phyloP scores from a whole-genome alignment of 1,140 invertebrate species.

The Meteorus sp. region DNA sequence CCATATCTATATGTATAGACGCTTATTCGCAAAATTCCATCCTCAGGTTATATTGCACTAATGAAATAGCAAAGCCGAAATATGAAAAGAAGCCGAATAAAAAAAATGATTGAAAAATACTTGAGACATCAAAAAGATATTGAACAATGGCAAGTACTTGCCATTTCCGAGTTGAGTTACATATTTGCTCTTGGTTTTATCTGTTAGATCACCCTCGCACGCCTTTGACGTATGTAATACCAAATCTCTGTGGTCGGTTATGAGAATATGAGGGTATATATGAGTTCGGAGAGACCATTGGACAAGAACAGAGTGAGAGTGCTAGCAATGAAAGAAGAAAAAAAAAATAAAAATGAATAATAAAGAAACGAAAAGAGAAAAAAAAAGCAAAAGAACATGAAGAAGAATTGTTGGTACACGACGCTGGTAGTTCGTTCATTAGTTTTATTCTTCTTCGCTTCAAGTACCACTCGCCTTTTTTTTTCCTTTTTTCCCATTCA shows the following conservation, averaged over 20 bases:
- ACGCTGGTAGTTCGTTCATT: conserved; percentile 37
- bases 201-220: conserved; percentile 37
- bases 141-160: conserved; percentile 21
- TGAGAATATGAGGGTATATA: conserved; percentile 29
- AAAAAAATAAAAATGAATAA: conserved; percentile 15
- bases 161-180: conserved; percentile 35
- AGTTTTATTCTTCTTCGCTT: conserved; percentile 34
- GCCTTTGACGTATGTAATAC: conserved; percentile 35
- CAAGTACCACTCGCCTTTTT: conserved; percentile 20
- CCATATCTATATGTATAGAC: no score
- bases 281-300: neutral
- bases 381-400: conserved; percentile 11
- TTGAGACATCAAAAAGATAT: conserved; percentile 21
- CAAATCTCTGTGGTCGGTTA: conserved; percentile 33
- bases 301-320: neutral
- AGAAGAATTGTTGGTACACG: conserved; percentile 27
- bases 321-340: conserved; percentile 10
- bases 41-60: no score
- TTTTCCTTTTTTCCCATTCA: conserved; percentile 5
- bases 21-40: no score
- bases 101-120: neutral
- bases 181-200: conserved; percentile 42
- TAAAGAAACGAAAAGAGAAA: conserved; percentile 11
- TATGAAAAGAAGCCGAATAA: neutral
- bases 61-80: neutral